phyloP scores from a whole-genome alignment of 2,797 vertebrate species.

The Menidia menidia region DNA sequence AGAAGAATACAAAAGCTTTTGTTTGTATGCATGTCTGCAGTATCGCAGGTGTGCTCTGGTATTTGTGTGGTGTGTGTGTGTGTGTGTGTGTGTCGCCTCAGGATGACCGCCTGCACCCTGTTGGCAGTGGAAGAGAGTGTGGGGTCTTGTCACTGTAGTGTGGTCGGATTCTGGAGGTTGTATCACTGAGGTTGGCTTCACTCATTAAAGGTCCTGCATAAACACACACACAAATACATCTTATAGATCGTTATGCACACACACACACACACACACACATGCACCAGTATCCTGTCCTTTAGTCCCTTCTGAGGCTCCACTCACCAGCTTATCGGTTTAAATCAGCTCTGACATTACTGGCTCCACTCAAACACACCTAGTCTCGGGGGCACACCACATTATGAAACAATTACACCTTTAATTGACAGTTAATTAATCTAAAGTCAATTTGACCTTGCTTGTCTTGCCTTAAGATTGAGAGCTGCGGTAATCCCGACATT shows the following conservation, averaged over 20 bases:
- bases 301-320: slow-evolving; percentile 49
- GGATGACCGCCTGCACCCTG: slow-evolving; percentile 38
- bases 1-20: slow-evolving; percentile 29
- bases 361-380: slow-evolving; percentile 70
- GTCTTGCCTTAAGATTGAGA: slow-evolving; percentile 78
- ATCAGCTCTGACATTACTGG: slow-evolving; percentile 76
- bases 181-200: slow-evolving; percentile 37
- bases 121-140: slow-evolving; percentile 22
- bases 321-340: slow-evolving; percentile 65
- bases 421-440: slow-evolving; percentile 88
- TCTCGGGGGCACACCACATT: slow-evolving; percentile 75
- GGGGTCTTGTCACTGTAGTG: slow-evolving; percentile 26
- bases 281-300: slow-evolving; percentile 29
- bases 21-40: background rate
- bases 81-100: slow-evolving; percentile 12
- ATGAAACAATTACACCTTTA: slow-evolving; percentile 84
- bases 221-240: slow-evolving; percentile 33
- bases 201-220: slow-evolving; percentile 46
- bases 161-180: slow-evolving; percentile 63
- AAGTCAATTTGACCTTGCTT: slow-evolving; percentile 86
- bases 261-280: slow-evolving; percentile 27
- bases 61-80: slow-evolving; percentile 26
- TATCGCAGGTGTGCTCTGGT: slow-evolving; percentile 20
- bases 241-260: background rate
- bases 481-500: slow-evolving; percentile 42